Evolutionary conservation across 2,888 invertebrate species (phyloP).

Genomic region (Yponomeuta evonymella): DNA sequence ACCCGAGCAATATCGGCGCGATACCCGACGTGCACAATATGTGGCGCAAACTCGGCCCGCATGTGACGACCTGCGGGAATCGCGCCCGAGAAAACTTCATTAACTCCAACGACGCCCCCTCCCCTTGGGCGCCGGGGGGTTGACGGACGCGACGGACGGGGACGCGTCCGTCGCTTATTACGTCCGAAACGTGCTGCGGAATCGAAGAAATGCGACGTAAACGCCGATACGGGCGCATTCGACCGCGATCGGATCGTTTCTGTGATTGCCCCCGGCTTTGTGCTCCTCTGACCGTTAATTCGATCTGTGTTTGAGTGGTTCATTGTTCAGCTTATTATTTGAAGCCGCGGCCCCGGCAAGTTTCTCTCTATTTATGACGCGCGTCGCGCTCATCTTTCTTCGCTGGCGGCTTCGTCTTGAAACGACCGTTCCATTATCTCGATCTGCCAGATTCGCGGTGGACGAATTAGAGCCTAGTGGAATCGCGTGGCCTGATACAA

Average conservation of each 20-base stretch:
- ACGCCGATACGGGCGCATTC: constrained; percentile 21
- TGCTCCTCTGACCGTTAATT: constrained; percentile 69
- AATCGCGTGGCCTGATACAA: neutral
- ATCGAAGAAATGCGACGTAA: constrained; percentile 75
- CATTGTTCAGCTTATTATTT: constrained; percentile 62
- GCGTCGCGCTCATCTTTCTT: neutral
- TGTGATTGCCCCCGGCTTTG: constrained; percentile 66
- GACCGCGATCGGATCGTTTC: constrained; percentile 56
- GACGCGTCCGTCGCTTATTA: constrained; percentile 66
- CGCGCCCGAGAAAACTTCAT: constrained; percentile 75
- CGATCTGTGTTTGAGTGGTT: constrained; percentile 59
- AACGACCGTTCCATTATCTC: neutral
- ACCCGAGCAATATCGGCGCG: constrained; percentile 64
- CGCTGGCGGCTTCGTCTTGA: neutral
- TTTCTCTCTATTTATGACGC: constrained; percentile 10
- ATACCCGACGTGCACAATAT: constrained; percentile 67
- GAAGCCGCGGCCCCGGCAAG: constrained; percentile 9
- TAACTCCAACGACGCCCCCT: constrained; percentile 65
- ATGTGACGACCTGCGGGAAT: constrained; percentile 77
- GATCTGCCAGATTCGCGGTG: neutral
- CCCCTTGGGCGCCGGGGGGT: constrained; percentile 25
- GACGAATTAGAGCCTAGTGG: neutral
- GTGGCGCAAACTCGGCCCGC: constrained; percentile 68
- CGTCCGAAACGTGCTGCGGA: constrained; percentile 73
- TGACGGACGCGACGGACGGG: constrained; percentile 54